Evolutionary conservation across 2,113 vertebrate genomes (phyloP).

Genomic region (Nycticebus coucang): DNA sequence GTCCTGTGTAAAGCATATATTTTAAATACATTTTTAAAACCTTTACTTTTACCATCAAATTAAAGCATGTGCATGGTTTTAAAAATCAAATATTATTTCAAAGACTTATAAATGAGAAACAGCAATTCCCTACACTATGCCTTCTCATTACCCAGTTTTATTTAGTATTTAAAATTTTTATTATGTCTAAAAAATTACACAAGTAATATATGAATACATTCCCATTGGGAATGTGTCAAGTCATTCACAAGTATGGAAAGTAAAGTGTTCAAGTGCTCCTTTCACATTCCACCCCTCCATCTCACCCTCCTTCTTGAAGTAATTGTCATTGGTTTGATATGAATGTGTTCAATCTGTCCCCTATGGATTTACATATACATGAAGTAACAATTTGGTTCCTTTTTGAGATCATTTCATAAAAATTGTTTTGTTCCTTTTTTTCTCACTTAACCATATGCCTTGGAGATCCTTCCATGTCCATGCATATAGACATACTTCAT

Average conservation of each 20-base stretch:
- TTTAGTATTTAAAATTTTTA: conserved; percentile 65
- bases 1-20: conserved; percentile 16
- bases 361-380: background rate
- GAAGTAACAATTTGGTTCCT: conserved; percentile 6
- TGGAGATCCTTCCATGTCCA: background rate
- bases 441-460: background rate
- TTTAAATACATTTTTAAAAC: conserved; percentile 55
- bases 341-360: conserved; percentile 13
- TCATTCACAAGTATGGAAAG: conserved; percentile 40
- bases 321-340: background rate
- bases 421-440: conserved; percentile 19
- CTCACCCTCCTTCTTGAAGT: conserved; percentile 2
- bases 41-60: conserved; percentile 40
- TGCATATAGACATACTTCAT: background rate
- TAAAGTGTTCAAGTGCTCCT: background rate
- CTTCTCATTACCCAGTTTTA: conserved; percentile 68
- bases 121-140: conserved; percentile 35
- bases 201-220: conserved; percentile 59
- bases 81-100: conserved; percentile 64
- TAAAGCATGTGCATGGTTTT: conserved; percentile 46
- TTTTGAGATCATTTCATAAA: conserved; percentile 22
- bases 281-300: background rate
- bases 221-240: conserved; percentile 47
- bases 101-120: conserved; percentile 62
- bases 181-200: conserved; percentile 56